phyloP scores from a whole-genome alignment of 2,113 vertebrate species.

The Thalassoma bifasciatum region DNA sequence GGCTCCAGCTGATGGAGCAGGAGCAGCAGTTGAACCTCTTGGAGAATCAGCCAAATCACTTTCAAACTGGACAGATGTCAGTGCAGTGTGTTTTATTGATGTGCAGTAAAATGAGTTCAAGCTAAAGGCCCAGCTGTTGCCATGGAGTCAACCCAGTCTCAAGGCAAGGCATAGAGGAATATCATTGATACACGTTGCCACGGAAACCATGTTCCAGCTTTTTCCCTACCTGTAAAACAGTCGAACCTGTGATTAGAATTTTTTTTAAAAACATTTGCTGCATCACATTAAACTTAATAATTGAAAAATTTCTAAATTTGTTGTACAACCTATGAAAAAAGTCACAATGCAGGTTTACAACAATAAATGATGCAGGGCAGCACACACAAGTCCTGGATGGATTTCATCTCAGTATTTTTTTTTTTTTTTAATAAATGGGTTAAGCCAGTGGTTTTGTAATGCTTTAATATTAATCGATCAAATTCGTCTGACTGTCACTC shows the following conservation, averaged over 20 bases:
- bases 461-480: no score
- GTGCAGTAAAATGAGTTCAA: constrained; percentile 66
- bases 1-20: constrained; percentile 5
- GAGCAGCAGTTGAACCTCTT: constrained; percentile 28
- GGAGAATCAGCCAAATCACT: constrained; percentile 26
- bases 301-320: background rate
- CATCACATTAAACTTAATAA: background rate
- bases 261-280: constrained; percentile 19
- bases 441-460: no score
- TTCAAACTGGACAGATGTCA: constrained; percentile 59
- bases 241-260: constrained; percentile 34
- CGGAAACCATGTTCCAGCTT: constrained; percentile 68
- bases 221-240: constrained; percentile 35
- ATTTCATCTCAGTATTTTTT: no score
- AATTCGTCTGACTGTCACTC: no score
- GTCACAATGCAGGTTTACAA: no score
- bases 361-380: no score
- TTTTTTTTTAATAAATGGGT: no score
- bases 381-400: no score
- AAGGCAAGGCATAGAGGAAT: constrained; percentile 65
- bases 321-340: background rate
- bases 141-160: constrained; percentile 72
- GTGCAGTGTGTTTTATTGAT: constrained; percentile 72
- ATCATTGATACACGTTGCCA: constrained; percentile 78
- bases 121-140: constrained; percentile 70